Evolutionary conservation across 1,140 invertebrate genomes (phyloP).

Genomic region (Sminthurides bifidus): DNA sequence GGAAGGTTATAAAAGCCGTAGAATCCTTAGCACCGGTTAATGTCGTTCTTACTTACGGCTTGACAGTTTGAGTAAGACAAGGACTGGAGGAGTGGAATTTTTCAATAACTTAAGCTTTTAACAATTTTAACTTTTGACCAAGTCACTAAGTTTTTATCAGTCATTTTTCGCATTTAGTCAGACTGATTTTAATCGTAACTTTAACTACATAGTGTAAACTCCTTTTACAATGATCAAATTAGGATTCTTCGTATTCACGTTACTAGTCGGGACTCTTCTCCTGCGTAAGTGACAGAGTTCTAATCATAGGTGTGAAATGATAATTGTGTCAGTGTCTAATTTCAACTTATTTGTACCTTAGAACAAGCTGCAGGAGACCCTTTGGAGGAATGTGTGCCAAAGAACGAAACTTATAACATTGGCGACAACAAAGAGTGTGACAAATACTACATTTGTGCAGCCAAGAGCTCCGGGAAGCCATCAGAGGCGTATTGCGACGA

Average conservation of each 20-base stretch:
- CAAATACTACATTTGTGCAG: conserved; percentile 37
- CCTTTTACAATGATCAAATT: not conserved
- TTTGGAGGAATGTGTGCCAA: conserved; percentile 9
- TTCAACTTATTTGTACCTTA: not conserved
- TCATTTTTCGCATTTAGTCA: not conserved
- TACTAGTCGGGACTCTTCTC: too few species aligned
- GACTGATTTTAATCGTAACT: not conserved
- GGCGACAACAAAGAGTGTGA: conserved; percentile 37
- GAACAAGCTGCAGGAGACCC: not conserved
- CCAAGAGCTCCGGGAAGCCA: conserved; percentile 31
- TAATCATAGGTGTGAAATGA: not conserved
- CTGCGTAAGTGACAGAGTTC: too few species aligned
- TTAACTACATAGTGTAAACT: not conserved
- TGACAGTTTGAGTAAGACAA: too few species aligned
- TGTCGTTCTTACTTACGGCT: too few species aligned
- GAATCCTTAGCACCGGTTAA: too few species aligned
- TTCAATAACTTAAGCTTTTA: too few species aligned
- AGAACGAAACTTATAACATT: conserved; percentile 33
- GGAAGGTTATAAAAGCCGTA: too few species aligned
- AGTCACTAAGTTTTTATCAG: too few species aligned
- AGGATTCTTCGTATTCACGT: too few species aligned
- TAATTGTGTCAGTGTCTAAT: not conserved
- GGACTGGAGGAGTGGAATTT: too few species aligned
- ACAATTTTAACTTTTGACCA: too few species aligned
- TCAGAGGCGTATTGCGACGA: conserved; percentile 38